These are phyloP conservation scores for Silurus meridionalis DNA, from an alignment of 2,113 vertebrate species.

Conservation along the genomic window DNA sequence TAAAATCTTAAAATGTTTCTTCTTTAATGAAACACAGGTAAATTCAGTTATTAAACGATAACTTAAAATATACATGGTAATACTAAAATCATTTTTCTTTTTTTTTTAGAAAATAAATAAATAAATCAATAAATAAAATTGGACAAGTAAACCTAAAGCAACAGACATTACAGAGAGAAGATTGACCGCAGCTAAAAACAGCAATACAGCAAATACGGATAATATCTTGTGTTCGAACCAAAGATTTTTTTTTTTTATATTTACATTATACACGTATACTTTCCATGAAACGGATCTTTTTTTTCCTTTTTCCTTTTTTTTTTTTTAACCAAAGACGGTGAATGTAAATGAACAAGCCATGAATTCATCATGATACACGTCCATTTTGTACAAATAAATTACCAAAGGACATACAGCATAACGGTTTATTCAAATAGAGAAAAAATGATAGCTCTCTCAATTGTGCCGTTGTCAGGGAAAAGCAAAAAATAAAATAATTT, in stretches of 20 bases:
- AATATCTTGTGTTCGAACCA: conserved; percentile 91
- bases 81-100: conserved; percentile 77
- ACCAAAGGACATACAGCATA: conserved; percentile 73
- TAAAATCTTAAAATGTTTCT: conserved; percentile 84
- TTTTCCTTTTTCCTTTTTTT: conserved; percentile 24
- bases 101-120: conserved; percentile 43
- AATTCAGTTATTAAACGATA: conserved; percentile 91
- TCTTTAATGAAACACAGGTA: conserved; percentile 97
- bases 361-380: conserved; percentile 75
- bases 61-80: conserved; percentile 87
- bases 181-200: conserved; percentile 84
- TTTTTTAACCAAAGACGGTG: conserved; percentile 79
- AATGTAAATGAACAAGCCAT: conserved; percentile 82
- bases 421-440: conserved; percentile 72
- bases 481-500: not conserved
- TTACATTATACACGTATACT: conserved; percentile 88
- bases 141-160: conserved; percentile 82
- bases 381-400: conserved; percentile 86
- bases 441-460: conserved; percentile 73
- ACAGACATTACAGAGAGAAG: conserved; percentile 90
- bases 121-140: conserved; percentile 52
- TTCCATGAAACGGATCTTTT: conserved; percentile 74
- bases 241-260: conserved; percentile 79
- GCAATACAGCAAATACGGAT: conserved; percentile 91
- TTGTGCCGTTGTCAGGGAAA: conserved; percentile 68